phyloP scores from a whole-genome alignment of 2,113 vertebrate genomes.

The Semnopithecus entellus region DNA sequence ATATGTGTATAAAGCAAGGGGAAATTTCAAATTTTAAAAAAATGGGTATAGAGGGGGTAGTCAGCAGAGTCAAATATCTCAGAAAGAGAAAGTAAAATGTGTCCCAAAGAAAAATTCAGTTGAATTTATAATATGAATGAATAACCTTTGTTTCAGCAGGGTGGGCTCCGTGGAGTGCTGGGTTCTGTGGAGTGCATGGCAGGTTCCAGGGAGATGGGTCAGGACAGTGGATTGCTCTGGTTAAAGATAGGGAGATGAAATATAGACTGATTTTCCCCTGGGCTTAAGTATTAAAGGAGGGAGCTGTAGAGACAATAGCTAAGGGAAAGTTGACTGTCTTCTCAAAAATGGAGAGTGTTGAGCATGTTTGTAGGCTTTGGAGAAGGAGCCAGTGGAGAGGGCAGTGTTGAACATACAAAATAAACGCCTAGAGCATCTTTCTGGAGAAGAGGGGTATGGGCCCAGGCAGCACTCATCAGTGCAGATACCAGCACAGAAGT shows the following conservation, averaged over 20 bases:
- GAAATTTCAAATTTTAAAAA: neutral
- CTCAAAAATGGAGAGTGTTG: neutral
- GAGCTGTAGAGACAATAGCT: neutral
- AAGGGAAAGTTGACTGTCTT: neutral
- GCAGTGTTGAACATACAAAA: neutral
- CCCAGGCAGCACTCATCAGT: neutral
- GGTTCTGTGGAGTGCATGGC: neutral
- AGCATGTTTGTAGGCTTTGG: neutral
- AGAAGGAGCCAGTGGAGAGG: neutral
- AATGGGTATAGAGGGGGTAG: rapidly evolving
- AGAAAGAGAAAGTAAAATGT: neutral
- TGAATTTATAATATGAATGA: neutral
- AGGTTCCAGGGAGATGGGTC: neutral
- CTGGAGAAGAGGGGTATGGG: too few species aligned
- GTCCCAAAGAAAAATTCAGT: neutral
- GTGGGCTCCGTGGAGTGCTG: neutral
- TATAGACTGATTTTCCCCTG: neutral
- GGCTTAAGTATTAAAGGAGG: neutral
- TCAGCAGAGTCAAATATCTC: neutral
- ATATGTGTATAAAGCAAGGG: neutral
- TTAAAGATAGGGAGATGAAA: neutral
- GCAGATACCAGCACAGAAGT: neutral
- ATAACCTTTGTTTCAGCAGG: neutral
- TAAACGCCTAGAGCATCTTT: neutral
- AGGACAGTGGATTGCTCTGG: neutral